Conservation (phyloP, 2,113 vertebrate species). For the Prolemur simus region DNA sequence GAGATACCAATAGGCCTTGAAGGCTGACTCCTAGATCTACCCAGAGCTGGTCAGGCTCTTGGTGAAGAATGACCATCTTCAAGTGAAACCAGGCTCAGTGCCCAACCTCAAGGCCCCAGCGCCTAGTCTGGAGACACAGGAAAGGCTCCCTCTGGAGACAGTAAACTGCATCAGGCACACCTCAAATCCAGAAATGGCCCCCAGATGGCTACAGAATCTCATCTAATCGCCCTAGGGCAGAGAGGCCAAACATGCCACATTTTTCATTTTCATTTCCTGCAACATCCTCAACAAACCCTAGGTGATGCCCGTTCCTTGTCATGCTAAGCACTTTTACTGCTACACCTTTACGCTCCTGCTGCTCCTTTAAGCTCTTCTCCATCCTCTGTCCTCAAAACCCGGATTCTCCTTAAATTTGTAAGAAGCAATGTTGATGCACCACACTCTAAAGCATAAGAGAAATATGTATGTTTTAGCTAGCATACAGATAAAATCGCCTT, state of each 20-base stretch:
- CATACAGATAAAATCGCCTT: neutral
- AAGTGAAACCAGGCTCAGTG: neutral
- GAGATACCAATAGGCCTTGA: neutral
- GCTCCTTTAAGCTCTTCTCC: neutral
- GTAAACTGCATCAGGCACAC: neutral
- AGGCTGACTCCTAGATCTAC: neutral
- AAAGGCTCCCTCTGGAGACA: neutral
- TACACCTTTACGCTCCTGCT: neutral
- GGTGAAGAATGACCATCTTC: neutral
- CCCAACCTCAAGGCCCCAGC: neutral
- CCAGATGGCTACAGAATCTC: neutral
- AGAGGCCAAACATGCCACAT: neutral
- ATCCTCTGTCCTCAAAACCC: neutral
- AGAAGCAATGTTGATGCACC: neutral
- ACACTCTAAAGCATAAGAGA: neutral
- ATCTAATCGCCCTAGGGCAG: neutral
- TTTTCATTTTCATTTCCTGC: neutral
- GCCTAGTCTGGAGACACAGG: neutral
- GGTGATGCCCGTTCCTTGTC: neutral
- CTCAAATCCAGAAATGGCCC: slow-evolving; percentile 2
- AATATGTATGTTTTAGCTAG: neutral
- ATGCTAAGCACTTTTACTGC: neutral
- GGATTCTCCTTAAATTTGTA: neutral
- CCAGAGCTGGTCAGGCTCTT: neutral
- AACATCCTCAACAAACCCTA: neutral